Percentiles rank a stretch among this genome's conserved stretches.
These are phyloP conservation scores for Sebastes miniatus DNA, from an alignment of 2,797 vertebrate species.

Conservation along the genomic window DNA sequence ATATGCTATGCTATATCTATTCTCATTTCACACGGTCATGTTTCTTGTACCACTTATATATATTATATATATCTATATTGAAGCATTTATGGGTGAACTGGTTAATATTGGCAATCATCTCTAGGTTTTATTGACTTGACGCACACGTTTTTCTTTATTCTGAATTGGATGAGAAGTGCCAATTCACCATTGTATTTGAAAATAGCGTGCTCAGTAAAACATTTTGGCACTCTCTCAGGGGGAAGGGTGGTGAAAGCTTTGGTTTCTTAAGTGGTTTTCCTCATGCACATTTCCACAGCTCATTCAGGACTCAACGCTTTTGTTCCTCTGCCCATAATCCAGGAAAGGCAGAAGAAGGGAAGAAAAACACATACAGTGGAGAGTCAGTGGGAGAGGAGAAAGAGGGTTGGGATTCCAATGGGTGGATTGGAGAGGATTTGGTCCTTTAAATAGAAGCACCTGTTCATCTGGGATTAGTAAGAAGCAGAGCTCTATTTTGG, in stretches of 20 bases:
- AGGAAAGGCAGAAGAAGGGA: constrained; percentile 6
- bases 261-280: constrained; percentile 62
- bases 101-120: neutral
- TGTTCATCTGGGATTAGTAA: constrained; percentile 84
- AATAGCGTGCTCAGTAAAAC: neutral
- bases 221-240: neutral
- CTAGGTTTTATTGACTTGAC: neutral
- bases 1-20: neutral
- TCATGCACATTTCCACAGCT: constrained; percentile 49
- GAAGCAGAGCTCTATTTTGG: constrained; percentile 79
- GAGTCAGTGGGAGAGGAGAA: constrained; percentile 35
- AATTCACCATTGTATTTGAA: constrained; percentile 26
- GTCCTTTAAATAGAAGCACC: constrained; percentile 84
- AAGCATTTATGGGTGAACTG: neutral
- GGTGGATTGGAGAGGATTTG: constrained; percentile 81
- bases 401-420: constrained; percentile 57
- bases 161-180: neutral
- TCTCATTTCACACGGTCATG: neutral
- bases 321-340: constrained; percentile 49
- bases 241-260: constrained; percentile 39
- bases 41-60: neutral
- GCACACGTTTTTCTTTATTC: neutral
- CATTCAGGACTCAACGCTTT: constrained; percentile 44
- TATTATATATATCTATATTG: neutral
- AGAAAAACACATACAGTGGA: constrained; percentile 11